Conservation (phyloP, 2,113 vertebrate genomes). For the Symphodus melops region DNA sequence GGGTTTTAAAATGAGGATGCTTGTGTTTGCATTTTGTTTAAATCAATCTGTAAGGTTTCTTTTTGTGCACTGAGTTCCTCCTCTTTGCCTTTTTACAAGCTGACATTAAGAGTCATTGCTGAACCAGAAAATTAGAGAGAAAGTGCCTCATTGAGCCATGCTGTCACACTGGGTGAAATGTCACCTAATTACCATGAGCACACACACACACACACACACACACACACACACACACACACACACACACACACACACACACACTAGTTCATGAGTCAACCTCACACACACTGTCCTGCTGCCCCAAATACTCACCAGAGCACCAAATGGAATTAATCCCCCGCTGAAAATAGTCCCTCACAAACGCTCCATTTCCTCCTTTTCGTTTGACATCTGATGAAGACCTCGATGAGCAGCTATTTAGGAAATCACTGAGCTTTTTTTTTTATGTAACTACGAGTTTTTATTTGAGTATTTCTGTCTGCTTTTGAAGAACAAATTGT, state of each 20-base stretch:
- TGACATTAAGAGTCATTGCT: too few relatives aligned
- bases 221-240: not conserved
- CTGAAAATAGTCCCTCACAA: not conserved
- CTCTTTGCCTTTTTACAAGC: too few relatives aligned
- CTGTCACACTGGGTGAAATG: not conserved
- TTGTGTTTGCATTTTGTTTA: too few relatives aligned
- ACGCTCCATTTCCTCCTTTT: not conserved
- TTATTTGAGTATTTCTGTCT: too few relatives aligned
- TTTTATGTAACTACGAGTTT: not conserved
- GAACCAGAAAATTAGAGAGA: too few relatives aligned
- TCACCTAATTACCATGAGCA: not conserved
- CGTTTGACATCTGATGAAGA: not conserved
- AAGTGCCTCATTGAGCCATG: not conserved
- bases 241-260: not conserved
- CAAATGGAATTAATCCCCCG: not conserved
- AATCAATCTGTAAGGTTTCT: too few relatives aligned
- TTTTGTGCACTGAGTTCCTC: too few relatives aligned
- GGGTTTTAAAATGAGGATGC: too few relatives aligned
- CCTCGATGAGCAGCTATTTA: not conserved
- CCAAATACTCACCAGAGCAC: not conserved
- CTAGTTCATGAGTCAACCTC: not conserved
- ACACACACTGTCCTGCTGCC: not conserved
- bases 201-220: not conserved
- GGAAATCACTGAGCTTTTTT: not conserved
- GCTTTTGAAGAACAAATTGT: too few relatives aligned